Percentiles rank a stretch among this genome's conserved stretches.
Evolutionary conservation across 2,888 invertebrate genomes (phyloP).

Genomic region (Drosophila parthenogenetica): DNA sequence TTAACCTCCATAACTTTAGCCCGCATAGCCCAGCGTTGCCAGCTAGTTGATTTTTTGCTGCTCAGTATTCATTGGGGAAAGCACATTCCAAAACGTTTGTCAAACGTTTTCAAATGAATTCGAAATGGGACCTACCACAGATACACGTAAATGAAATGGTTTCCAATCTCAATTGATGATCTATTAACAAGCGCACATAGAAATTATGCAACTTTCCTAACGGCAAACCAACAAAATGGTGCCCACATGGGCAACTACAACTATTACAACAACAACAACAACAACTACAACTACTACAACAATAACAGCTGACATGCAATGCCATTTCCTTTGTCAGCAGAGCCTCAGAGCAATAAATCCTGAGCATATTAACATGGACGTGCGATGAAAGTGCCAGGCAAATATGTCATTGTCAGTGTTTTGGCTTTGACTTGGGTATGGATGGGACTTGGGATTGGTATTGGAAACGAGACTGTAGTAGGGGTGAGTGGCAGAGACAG

Average conservation of each 20-base stretch:
- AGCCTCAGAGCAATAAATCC: constrained; percentile 66
- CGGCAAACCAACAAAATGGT: constrained; percentile 70
- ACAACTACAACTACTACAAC: constrained; percentile 35
- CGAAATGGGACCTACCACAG: constrained; percentile 56
- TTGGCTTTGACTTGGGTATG: constrained; percentile 32
- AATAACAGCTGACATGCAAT: constrained; percentile 63
- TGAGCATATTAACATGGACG: constrained; percentile 79
- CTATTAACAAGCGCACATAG: constrained; percentile 73
- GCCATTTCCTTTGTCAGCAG: constrained; percentile 77
- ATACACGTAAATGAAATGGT: constrained; percentile 42
- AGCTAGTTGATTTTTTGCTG: constrained; percentile 4
- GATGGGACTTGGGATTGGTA: constrained; percentile 22
- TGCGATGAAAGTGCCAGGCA: constrained; percentile 79
- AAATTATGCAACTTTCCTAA: constrained; percentile 71
- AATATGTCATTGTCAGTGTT: constrained; percentile 77
- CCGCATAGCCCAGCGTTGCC: constrained; percentile 16
- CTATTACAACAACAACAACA: constrained; percentile 29
- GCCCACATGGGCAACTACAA: constrained; percentile 48
- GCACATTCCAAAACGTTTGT: constrained; percentile 47
- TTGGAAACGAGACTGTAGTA: constrained; percentile 15
- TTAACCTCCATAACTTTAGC: not conserved
- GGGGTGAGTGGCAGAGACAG: not conserved
- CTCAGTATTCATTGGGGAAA: constrained; percentile 11
- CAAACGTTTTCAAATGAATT: constrained; percentile 46
- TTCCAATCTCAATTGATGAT: constrained; percentile 74